Percentiles rank a stretch among this genome's conserved stretches.
phyloP scores from a whole-genome alignment of 2,797 vertebrate genomes.

The Microchirus variegatus region DNA sequence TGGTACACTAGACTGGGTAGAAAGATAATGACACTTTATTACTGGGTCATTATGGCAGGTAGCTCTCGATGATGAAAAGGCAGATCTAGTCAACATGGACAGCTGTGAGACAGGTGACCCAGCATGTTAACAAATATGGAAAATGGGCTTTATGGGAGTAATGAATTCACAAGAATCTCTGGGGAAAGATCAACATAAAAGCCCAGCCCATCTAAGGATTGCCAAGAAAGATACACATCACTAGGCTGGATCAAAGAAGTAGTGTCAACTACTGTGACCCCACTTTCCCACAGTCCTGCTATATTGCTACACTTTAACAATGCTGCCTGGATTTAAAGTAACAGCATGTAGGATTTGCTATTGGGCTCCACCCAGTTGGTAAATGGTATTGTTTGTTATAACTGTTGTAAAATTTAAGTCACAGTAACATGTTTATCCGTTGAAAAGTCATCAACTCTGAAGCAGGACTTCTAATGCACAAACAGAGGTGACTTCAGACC shows the following conservation, averaged over 20 bases:
- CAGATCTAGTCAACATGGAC: constrained; percentile 74
- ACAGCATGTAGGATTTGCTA: no score
- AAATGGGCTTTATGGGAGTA: constrained; percentile 76
- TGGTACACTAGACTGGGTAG: constrained; percentile 74
- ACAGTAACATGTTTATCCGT: no score
- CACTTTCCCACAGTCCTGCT: constrained; percentile 66
- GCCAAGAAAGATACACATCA: constrained; percentile 66
- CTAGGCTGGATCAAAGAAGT: constrained; percentile 53
- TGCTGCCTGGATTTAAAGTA: no score
- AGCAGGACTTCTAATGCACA: no score
- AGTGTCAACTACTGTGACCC: constrained; percentile 45
- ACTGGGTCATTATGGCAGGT: constrained; percentile 78
- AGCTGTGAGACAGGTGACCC: constrained; percentile 78
- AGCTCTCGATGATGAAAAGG: constrained; percentile 78
- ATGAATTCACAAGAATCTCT: constrained; percentile 74
- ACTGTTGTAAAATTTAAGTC: no score
- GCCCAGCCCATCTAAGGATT: constrained; percentile 49
- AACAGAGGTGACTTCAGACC: no score
- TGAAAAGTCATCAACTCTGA: no score
- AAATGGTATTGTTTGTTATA: no score
- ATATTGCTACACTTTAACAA: constrained; percentile 17
- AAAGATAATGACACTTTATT: constrained; percentile 83
- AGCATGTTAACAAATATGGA: constrained; percentile 77
- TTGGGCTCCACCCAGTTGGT: no score
- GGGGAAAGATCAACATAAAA: constrained; percentile 71